Evolutionary conservation across 1,140 invertebrate species (phyloP).

Genomic region (Drosophila baimaii): DNA sequence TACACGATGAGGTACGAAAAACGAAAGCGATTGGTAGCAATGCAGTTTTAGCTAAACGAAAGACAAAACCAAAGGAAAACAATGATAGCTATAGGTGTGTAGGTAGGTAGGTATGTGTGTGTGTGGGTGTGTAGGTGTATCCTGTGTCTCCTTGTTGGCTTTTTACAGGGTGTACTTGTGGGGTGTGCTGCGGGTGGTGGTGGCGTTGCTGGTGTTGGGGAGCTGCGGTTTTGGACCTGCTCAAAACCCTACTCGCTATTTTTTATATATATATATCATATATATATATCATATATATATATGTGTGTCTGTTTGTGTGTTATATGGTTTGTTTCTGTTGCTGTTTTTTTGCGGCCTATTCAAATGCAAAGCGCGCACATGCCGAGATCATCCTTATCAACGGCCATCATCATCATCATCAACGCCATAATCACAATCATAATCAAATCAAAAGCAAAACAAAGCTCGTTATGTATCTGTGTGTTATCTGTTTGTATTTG

Average conservation of each 20-base stretch:
- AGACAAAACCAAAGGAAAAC: slow-evolving; percentile 60
- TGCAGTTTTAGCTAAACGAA: slow-evolving; percentile 73
- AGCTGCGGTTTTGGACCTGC: slow-evolving; percentile 31
- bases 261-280: slow-evolving; percentile 7
- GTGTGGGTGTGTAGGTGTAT: slow-evolving; percentile 5
- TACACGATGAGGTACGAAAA: slow-evolving; percentile 58
- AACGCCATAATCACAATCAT: slow-evolving; percentile 47
- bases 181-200: neutral
- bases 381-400: slow-evolving; percentile 64
- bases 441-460: slow-evolving; percentile 63
- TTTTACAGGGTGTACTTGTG: slow-evolving; percentile 46
- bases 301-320: slow-evolving; percentile 13
- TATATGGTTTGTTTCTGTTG: slow-evolving; percentile 25
- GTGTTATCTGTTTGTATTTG: slow-evolving; percentile 12
- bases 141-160: slow-evolving; percentile 21
- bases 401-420: slow-evolving; percentile 47
- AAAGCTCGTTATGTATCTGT: slow-evolving; percentile 53
- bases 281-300: slow-evolving; percentile 27
- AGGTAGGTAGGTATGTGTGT: slow-evolving; percentile 3
- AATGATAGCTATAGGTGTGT: slow-evolving; percentile 67
- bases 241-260: slow-evolving; percentile 41
- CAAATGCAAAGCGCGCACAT: slow-evolving; percentile 74
- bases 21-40: slow-evolving; percentile 56
- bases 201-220: slow-evolving; percentile 6
- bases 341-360: slow-evolving; percentile 59